A percentile compares a stretch with the other conserved stretches of the same genome.
Conservation (phyloP, 2,113 vertebrate species). For the Anas platyrhynchos region DNA sequence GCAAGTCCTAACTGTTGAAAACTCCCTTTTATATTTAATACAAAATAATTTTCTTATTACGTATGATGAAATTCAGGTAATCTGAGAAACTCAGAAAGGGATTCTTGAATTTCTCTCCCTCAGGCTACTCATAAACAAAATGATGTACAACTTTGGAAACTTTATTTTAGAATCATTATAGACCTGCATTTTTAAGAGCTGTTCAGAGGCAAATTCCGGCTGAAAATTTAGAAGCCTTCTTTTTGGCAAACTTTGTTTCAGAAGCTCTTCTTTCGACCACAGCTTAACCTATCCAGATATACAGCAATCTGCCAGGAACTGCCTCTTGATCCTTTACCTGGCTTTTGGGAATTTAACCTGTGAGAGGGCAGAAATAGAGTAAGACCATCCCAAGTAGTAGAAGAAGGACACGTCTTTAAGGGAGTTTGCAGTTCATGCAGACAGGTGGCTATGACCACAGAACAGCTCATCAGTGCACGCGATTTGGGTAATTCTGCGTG, state of each 20-base stretch:
- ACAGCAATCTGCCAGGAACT: not conserved
- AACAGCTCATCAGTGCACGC: not conserved
- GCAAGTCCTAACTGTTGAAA: conserved; percentile 60
- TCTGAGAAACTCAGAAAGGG: conserved; percentile 58
- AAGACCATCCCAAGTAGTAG: not conserved
- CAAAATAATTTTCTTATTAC: conserved; percentile 67
- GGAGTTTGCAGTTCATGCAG: not conserved
- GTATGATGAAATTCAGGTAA: conserved; percentile 57
- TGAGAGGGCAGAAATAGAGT: not conserved
- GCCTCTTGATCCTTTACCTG: not conserved
- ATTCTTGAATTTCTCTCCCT: conserved; percentile 60
- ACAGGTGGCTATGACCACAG: not conserved
- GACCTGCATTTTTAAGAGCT: conserved; percentile 33
- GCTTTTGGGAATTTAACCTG: not conserved
- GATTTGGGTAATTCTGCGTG: not conserved
- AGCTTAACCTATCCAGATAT: not conserved
- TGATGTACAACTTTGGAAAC: conserved; percentile 49
- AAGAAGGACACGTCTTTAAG: not conserved
- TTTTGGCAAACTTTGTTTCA: not conserved
- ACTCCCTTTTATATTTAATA: conserved; percentile 48
- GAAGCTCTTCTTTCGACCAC: not conserved
- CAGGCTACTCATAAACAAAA: conserved; percentile 66
- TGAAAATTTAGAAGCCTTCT: not conserved
- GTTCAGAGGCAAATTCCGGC: conserved; percentile 35
- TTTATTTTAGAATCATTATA: conserved; percentile 47